A percentile compares a stretch with the other conserved stretches of the same genome.
Evolutionary conservation across 2,113 vertebrate species (phyloP).

Genomic region (Microtus richardsoni): DNA sequence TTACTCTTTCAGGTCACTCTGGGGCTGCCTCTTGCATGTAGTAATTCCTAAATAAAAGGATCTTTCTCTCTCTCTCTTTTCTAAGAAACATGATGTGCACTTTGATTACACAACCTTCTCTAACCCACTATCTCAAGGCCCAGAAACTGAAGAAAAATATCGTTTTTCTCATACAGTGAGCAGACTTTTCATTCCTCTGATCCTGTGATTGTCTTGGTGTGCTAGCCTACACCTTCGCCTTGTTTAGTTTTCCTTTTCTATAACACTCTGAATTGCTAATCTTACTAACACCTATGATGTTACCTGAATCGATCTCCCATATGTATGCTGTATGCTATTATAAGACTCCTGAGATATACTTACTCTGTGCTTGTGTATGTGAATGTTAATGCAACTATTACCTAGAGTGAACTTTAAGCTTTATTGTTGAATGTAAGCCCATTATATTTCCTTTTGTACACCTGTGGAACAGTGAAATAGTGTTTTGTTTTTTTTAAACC

Average conservation of each 20-base stretch:
- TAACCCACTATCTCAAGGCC: slow-evolving; percentile 79
- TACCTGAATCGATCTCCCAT: slow-evolving; percentile 88
- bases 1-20: slow-evolving; percentile 89
- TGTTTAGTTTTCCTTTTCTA: slow-evolving; percentile 88
- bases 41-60: slow-evolving; percentile 83
- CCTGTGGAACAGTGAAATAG: slow-evolving; percentile 90
- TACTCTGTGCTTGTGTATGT: slow-evolving; percentile 93
- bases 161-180: slow-evolving; percentile 84
- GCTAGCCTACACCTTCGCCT: slow-evolving; percentile 82
- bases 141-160: slow-evolving; percentile 84
- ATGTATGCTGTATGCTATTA: slow-evolving; percentile 92
- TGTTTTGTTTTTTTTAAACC: slow-evolving; percentile 86
- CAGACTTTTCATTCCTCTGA: slow-evolving; percentile 84
- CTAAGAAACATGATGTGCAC: slow-evolving; percentile 86
- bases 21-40: slow-evolving; percentile 90
- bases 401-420: slow-evolving; percentile 90
- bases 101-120: slow-evolving; percentile 87
- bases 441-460: slow-evolving; percentile 90
- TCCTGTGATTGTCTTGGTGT: slow-evolving; percentile 87
- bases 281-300: slow-evolving; percentile 88
- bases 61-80: slow-evolving; percentile 83
- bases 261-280: slow-evolving; percentile 85
- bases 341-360: slow-evolving; percentile 89
- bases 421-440: slow-evolving; percentile 91
- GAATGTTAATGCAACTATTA: slow-evolving; percentile 91